These are phyloP conservation scores for Chrysolophus pictus DNA, from an alignment of 2,797 vertebrate species.

Conservation along the genomic window DNA sequence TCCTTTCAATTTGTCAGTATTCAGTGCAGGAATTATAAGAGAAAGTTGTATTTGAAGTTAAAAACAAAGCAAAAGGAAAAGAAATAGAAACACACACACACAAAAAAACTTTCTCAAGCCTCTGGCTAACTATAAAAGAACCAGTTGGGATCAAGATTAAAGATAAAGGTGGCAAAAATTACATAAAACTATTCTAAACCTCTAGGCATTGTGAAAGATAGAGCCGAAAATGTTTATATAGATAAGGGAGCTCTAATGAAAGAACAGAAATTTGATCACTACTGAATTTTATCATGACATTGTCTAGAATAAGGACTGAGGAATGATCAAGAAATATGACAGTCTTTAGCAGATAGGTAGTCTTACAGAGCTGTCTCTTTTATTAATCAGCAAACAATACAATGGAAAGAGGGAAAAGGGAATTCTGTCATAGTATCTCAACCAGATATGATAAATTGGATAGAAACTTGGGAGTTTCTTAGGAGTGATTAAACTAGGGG, in stretches of 20 bases:
- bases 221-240: slow-evolving; percentile 54
- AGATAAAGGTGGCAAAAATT: slow-evolving; percentile 21
- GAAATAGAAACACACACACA: background rate
- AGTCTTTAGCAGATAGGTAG: background rate
- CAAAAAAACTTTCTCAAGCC: background rate
- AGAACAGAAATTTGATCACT: slow-evolving; percentile 31
- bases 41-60: slow-evolving; percentile 52
- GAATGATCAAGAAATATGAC: background rate
- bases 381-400: background rate
- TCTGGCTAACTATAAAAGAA: slow-evolving; percentile 41
- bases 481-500: background rate
- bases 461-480: background rate
- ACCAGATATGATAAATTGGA: background rate
- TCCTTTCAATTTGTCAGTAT: slow-evolving; percentile 2
- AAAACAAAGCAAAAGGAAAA: slow-evolving; percentile 16
- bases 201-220: slow-evolving; percentile 4
- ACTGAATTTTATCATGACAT: background rate
- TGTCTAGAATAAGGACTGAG: slow-evolving; percentile 3
- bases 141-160: slow-evolving; percentile 41
- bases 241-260: slow-evolving; percentile 54
- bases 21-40: background rate
- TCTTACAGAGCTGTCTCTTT: background rate
- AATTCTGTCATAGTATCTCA: background rate
- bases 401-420: background rate
- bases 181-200: slow-evolving; percentile 33